Base-by-base conservation (phyloP, 1,140 invertebrate species). In the Sycophaga agraensis region DNA sequence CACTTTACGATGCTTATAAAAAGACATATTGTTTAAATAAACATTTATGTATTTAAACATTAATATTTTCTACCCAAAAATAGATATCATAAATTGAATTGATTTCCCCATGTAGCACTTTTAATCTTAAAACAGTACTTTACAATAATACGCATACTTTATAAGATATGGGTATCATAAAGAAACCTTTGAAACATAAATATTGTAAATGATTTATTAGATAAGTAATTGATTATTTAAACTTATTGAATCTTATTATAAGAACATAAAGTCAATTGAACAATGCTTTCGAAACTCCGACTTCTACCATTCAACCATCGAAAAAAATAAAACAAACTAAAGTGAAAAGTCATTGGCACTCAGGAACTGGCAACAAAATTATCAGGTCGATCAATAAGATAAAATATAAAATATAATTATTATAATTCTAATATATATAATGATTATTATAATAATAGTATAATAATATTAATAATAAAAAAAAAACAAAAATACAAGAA, bases 311-410 rank as follows among this genome's bases (percentile, higher is more conserved):
- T 46, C 35, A 49, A 62, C 50, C 55, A 53, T 21, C 37, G 51
- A 46, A 4, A 39, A 24, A 35, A 5, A 37, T 26, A 57, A 48
- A 14, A 7, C 16, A 16, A 31, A 49, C 34, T 37, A 61, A 60
- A 61, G 17, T 40, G 43, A 61, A 53, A 53, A 56, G 35, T 62
- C 19, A 62, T 62, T 62, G 59, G 59, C 59, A 62, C 59, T 62
- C 53, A 62, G 59, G 53, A 62, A 62, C 59, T 62, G 59, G 59
- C 59, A 62, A 62, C 59, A 50, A 62, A 40, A 55, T 62, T 40
- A 62, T 62, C 45, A 55, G 59, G 53, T 62, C 59, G 59, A 56
- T 43, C 53, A 37, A 42, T 56, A 62, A 56, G 35, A 62, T 59
- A 42, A 40, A 42, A 59, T n/a, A n/a, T n/a, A n/a, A n/a, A n/a